phyloP scores from a whole-genome alignment of 2,888 invertebrate genomes.

The Torymus texanus region DNA sequence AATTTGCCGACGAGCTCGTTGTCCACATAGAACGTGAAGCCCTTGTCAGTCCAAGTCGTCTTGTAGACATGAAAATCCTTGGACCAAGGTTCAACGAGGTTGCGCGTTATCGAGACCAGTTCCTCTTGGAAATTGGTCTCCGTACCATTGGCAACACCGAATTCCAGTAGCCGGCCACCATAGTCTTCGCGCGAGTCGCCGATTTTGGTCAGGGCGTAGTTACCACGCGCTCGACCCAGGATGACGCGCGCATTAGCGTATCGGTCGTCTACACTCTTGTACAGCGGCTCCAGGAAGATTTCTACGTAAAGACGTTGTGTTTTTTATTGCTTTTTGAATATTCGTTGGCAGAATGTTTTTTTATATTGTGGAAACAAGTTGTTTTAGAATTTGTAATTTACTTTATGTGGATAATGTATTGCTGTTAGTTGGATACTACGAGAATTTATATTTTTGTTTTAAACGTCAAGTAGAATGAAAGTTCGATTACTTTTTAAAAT shows the following conservation, averaged over 20 bases:
- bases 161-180: constrained; percentile 66
- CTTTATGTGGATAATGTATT: too few relatives aligned
- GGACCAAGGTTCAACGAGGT: constrained; percentile 64
- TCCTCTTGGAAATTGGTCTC: constrained; percentile 58
- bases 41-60: constrained; percentile 76
- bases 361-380: too few relatives aligned
- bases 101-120: constrained; percentile 58
- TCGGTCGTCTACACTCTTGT: constrained; percentile 64
- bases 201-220: constrained; percentile 63
- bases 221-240: constrained; percentile 76
- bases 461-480: not conserved
- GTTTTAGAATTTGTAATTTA: too few relatives aligned
- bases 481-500: not conserved
- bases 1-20: constrained; percentile 62
- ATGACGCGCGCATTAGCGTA: constrained; percentile 76
- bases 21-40: constrained; percentile 67
- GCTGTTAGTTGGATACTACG: too few relatives aligned
- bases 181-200: constrained; percentile 55
- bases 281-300: constrained; percentile 72
- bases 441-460: too few relatives aligned
- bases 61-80: constrained; percentile 76
- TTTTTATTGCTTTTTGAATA: too few relatives aligned
- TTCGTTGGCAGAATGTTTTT: too few relatives aligned
- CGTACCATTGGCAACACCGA: constrained; percentile 65
- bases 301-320: constrained; percentile 63